Conservation (phyloP, 2,113 vertebrate genomes). For the Laticauda laticaudata region DNA sequence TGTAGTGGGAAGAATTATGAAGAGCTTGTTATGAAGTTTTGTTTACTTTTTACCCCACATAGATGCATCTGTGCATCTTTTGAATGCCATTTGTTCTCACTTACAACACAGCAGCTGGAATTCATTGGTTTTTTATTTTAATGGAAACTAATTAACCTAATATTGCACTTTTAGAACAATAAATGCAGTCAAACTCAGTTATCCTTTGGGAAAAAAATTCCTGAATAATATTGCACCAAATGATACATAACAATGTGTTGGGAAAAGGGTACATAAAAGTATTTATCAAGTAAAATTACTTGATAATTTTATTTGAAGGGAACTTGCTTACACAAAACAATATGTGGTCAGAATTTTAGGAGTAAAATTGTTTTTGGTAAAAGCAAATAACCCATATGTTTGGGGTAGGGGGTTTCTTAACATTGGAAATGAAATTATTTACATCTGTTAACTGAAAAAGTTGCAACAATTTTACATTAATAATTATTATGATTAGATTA, state of each 20-base stretch:
- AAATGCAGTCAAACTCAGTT: not conserved
- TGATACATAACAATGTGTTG: not conserved
- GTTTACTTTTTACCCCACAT: not conserved
- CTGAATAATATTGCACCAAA: not conserved
- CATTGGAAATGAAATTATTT: not conserved
- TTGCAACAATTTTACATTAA: not conserved
- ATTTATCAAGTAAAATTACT: not conserved
- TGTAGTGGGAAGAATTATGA: not conserved
- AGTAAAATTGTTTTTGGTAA: not conserved
- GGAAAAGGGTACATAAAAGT: not conserved
- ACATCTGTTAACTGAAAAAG: not conserved
- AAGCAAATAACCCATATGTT: not conserved
- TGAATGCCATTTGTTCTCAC: not conserved
- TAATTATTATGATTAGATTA: not conserved
- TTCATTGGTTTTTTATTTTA: not conserved
- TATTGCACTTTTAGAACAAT: not conserved
- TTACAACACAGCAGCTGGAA: not conserved
- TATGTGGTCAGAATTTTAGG: not conserved
- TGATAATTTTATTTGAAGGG: too few species aligned
- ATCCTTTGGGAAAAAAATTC: not conserved
- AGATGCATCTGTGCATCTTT: not conserved
- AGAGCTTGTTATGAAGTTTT: not conserved
- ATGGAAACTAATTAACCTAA: not conserved
- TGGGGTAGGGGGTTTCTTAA: accelerated
- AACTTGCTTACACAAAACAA: not conserved